Evolutionary conservation across 2,113 vertebrate genomes (phyloP), one percentile per base, ranked within the genome.

Genomic region (Amphiprion percula): DNA sequence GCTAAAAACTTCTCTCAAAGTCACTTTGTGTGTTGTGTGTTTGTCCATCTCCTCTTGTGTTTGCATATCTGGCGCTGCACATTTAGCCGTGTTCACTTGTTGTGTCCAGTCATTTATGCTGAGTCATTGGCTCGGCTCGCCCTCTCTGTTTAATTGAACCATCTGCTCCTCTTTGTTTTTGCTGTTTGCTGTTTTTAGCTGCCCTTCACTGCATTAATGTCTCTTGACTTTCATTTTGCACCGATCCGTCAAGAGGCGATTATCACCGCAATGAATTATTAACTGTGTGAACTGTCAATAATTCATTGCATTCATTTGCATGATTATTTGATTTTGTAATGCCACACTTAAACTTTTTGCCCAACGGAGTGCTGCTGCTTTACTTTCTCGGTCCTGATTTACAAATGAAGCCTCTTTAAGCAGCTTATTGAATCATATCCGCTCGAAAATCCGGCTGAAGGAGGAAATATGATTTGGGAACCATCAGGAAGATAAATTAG

Each of bases 201-300:
- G 1, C 16, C 1, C 2, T 64, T 41, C 33, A 1, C 6, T 10
- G 23, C 10, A 17, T 26, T 69, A 9, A 2, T 68, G 10, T 39
- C 23, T 66, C 47, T 68, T 46, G 19, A 61, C 39, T 68, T 73
- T 49, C 15, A 74, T 33, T 71, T 65, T 24, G n/a, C 44, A 72
- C 28, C 24, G 2, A 10, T 54, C 4, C 33, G 15, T 47, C 24
- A 56, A 37, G 16, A 56, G 41, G 1, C 23, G 16, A 10, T 53
- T 46, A 69, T 30, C 0, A 46, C 26, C 39, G 19, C 41, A 49
- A 33, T 62, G 11, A 73, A 60, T 14, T 71, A 71, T 75, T 60
- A 68, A 79, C 17, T 53, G 19, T 11, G 0, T 52, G 15, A 70
- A 67, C 7, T 53, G 26, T 41, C 14, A 14, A 12, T 79, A 30